phyloP scores from a whole-genome alignment of 1,140 invertebrate genomes.

The Cyrtorhinus lividipennis region DNA sequence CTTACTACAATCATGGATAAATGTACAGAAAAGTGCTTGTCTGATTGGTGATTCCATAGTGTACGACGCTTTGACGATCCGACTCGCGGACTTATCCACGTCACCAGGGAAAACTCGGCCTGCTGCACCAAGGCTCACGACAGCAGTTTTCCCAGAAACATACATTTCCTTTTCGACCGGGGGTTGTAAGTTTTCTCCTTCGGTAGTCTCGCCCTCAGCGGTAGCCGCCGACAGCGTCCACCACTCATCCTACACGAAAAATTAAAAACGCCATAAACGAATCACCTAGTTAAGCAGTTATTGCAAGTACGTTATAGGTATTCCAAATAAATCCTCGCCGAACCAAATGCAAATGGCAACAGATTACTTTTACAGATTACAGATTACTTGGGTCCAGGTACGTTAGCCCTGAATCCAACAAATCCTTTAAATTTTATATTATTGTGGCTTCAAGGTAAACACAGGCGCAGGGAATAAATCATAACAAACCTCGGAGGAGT shows the following conservation, averaged over 20 bases:
- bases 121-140: constrained; percentile 39
- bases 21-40: constrained; percentile 67
- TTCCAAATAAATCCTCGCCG: too few relatives aligned
- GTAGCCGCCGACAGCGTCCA: constrained; percentile 41
- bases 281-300: too few relatives aligned
- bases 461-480: too few relatives aligned
- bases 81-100: constrained; percentile 26
- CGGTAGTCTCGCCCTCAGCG: constrained; percentile 15
- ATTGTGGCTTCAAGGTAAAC: too few relatives aligned
- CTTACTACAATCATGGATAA: constrained; percentile 35
- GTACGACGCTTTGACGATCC: constrained; percentile 48
- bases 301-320: too few relatives aligned
- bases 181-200: constrained; percentile 17
- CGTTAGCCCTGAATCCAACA: too few relatives aligned
- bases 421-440: too few relatives aligned
- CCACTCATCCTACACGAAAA: constrained; percentile 39
- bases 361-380: too few relatives aligned
- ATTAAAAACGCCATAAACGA: constrained; percentile 1
- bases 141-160: constrained; percentile 63
- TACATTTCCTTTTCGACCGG: constrained; percentile 73
- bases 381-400: too few relatives aligned
- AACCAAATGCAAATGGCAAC: too few relatives aligned
- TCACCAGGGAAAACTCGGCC: constrained; percentile 17
- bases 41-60: constrained; percentile 65
- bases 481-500: constrained; percentile 32